Conservation (phyloP, 2,113 vertebrate species). For the Chroicocephalus ridibundus region DNA sequence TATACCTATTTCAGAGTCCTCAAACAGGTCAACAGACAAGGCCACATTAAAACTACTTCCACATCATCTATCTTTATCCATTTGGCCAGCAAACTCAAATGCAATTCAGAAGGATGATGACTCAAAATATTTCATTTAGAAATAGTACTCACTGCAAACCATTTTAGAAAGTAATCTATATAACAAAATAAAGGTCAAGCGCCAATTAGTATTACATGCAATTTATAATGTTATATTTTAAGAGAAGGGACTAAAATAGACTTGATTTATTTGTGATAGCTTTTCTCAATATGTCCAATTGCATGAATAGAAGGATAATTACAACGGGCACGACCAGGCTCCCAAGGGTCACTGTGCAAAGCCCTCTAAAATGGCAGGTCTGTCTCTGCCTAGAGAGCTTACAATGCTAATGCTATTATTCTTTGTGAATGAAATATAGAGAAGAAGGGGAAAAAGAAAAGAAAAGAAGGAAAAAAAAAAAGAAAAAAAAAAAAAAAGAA, state of each 20-base stretch:
- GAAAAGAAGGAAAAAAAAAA: neutral
- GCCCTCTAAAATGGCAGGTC: neutral
- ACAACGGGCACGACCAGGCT: neutral
- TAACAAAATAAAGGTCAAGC: constrained; percentile 31
- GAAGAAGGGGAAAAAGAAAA: fast-evolving
- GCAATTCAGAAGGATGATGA: neutral
- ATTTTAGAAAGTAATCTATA: constrained; percentile 24
- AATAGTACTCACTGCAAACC: neutral
- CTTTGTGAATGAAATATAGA: neutral
- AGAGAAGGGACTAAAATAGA: neutral
- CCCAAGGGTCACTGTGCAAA: neutral
- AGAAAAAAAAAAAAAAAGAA: neutral
- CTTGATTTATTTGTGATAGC: neutral
- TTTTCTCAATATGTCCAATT: neutral
- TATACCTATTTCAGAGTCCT: neutral
- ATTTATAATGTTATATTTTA: constrained; percentile 5
- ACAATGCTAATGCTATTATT: neutral
- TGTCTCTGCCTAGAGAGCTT: neutral
- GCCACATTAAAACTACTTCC: neutral
- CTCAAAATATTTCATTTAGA: constrained; percentile 14
- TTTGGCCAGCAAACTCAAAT: neutral
- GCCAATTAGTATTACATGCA: neutral
- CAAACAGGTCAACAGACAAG: neutral
- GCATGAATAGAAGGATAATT: neutral
- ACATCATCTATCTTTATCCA: neutral